Evolutionary conservation across 2,888 invertebrate genomes (phyloP).

Genomic region (Theristus sp.): DNA sequence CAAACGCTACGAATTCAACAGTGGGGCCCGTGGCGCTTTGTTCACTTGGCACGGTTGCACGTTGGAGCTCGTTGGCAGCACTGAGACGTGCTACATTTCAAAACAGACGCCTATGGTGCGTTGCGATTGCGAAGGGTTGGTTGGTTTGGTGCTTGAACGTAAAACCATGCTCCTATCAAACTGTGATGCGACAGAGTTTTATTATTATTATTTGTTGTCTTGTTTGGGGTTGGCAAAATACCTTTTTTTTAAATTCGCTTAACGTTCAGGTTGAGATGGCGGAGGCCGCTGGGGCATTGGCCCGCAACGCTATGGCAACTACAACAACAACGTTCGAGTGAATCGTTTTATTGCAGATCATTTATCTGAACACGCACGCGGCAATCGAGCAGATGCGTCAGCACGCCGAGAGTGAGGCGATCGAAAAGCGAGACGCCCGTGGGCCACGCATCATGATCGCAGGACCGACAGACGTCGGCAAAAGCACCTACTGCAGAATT

Average conservation of each 20-base stretch:
- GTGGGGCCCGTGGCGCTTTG: slow-evolving; percentile 80
- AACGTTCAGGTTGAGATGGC: too few relatives aligned
- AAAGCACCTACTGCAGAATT: slow-evolving; percentile 69
- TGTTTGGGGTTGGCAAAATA: too few relatives aligned
- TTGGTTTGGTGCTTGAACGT: too few relatives aligned
- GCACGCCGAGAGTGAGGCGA: slow-evolving; percentile 49
- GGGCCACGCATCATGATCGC: slow-evolving; percentile 18
- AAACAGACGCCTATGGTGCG: slow-evolving; percentile 82
- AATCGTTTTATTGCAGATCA: slow-evolving; percentile 24
- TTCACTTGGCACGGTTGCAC: slow-evolving; percentile 89
- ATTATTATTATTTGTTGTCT: too few relatives aligned
- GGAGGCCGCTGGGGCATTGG: too few relatives aligned
- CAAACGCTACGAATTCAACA: slow-evolving; percentile 43
- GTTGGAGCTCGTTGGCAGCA: slow-evolving; percentile 62
- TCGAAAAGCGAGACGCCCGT: not conserved
- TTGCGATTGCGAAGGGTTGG: not conserved
- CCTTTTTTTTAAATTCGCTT: too few relatives aligned
- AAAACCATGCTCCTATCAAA: too few relatives aligned
- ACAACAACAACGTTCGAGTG: too few relatives aligned
- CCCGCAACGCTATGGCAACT: too few relatives aligned
- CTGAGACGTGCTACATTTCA: slow-evolving; percentile 79
- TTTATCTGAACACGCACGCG: slow-evolving; percentile 85
- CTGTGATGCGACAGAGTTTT: too few relatives aligned
- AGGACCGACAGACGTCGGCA: slow-evolving; percentile 82
- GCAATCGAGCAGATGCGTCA: slow-evolving; percentile 72